Evolutionary conservation across 2,113 vertebrate genomes (phyloP).

Genomic region (Hirundichthys speculiger): DNA sequence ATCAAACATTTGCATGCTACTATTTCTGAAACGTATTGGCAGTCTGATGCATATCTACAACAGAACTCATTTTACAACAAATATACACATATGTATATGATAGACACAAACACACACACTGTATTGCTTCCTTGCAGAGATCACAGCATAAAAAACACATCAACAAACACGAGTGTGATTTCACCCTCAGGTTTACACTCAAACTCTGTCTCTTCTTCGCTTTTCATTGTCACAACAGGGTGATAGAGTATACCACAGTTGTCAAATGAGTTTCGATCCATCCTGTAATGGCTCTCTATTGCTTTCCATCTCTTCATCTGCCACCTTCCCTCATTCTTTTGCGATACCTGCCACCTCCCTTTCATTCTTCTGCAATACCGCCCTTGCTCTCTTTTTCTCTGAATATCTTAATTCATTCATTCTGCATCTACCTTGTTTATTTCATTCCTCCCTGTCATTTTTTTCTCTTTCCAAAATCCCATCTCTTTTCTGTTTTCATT

Average conservation of each 20-base stretch:
- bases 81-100: too few species aligned
- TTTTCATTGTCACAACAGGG: slow-evolving; percentile 38
- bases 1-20: too few species aligned
- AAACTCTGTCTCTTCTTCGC: slow-evolving; percentile 4
- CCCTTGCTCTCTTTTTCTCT: slow-evolving; percentile 3
- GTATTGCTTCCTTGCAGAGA: too few species aligned
- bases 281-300: slow-evolving; percentile 55
- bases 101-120: too few species aligned
- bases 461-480: background rate
- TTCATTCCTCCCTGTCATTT: background rate
- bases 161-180: slow-evolving; percentile 1
- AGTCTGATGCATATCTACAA: too few species aligned
- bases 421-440: slow-evolving; percentile 5
- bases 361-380: too few species aligned
- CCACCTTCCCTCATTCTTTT: background rate
- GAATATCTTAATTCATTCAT: slow-evolving; percentile 19
- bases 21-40: too few species aligned
- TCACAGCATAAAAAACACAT: too few species aligned
- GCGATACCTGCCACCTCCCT: too few species aligned
- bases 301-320: slow-evolving; percentile 13
- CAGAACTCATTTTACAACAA: too few species aligned
- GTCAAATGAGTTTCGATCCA: slow-evolving; percentile 64
- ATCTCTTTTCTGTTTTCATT: slow-evolving; percentile 3
- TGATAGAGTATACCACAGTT: slow-evolving; percentile 45
- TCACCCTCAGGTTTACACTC: slow-evolving; percentile 7